phyloP scores from a whole-genome alignment of 2,113 vertebrate genomes.

The Cathartes aura region DNA sequence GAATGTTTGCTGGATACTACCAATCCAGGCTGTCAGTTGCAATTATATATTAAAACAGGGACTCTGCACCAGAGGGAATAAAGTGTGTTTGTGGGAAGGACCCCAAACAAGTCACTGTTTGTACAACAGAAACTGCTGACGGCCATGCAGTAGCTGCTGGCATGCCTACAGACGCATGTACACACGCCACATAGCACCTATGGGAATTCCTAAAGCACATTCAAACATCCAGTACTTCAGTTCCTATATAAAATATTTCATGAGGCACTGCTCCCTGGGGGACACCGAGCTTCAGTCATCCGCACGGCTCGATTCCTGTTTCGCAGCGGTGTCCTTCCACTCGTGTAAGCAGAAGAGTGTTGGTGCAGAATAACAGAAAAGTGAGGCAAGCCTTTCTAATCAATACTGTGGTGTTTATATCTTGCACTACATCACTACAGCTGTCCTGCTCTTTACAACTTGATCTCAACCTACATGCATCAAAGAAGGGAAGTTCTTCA shows the following conservation, averaged over 20 bases:
- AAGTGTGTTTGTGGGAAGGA: not conserved
- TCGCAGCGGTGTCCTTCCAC: not conserved
- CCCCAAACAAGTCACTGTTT: not conserved
- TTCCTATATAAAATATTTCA: not conserved
- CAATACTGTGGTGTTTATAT: not conserved
- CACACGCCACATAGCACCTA: not conserved
- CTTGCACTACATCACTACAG: not conserved
- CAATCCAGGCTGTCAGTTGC: not conserved
- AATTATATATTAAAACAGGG: not conserved
- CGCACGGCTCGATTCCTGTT: fast-evolving
- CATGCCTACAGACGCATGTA: not conserved
- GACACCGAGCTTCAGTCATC: fast-evolving
- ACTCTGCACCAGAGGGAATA: not conserved
- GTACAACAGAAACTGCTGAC: not conserved
- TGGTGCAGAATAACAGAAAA: not conserved
- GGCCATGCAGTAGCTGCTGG: not conserved
- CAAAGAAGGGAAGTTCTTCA: not conserved
- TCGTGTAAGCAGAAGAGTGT: not conserved
- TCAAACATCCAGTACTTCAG: not conserved
- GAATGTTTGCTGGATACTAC: not conserved
- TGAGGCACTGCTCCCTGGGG: not conserved
- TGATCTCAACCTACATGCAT: not conserved
- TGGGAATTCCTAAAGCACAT: not conserved
- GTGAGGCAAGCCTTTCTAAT: not conserved
- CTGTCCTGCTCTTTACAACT: not conserved